phyloP scores from a whole-genome alignment of 2,797 vertebrate genomes.

The Coranthus polyacanthus region DNA sequence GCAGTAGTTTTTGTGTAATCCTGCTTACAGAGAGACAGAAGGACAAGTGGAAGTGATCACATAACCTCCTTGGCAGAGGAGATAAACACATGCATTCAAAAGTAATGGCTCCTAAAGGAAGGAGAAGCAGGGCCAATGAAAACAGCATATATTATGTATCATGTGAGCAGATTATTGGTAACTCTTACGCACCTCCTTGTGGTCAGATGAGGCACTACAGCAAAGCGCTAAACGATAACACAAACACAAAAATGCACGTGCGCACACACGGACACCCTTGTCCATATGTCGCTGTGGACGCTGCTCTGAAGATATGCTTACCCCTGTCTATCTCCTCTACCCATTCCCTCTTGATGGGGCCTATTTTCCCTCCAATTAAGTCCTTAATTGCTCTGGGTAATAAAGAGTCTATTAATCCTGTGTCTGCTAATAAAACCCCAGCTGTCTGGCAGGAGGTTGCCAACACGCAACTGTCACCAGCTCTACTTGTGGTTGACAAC shows the following conservation, averaged over 20 bases:
- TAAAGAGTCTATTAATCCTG: slow-evolving; percentile 77
- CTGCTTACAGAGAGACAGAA: too few species aligned
- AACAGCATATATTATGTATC: not conserved
- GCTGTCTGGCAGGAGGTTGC: slow-evolving; percentile 67
- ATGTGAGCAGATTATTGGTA: slow-evolving; percentile 4
- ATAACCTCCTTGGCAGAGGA: too few species aligned
- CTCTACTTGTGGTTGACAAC: slow-evolving; percentile 35
- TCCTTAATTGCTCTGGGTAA: slow-evolving; percentile 70
- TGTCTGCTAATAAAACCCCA: slow-evolving; percentile 75
- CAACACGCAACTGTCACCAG: slow-evolving; percentile 49
- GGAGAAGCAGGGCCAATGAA: not conserved
- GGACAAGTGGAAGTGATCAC: too few species aligned
- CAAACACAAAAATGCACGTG: not conserved
- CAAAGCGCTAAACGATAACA: slow-evolving; percentile 6
- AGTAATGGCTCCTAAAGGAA: slow-evolving; percentile 3
- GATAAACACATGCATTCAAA: not conserved
- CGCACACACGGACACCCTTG: not conserved
- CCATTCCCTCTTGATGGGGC: slow-evolving; percentile 35
- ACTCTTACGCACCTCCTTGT: slow-evolving; percentile 58
- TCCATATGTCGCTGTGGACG: slow-evolving; percentile 24
- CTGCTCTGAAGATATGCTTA: slow-evolving; percentile 42
- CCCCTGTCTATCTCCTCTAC: slow-evolving; percentile 38
- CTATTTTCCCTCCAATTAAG: slow-evolving; percentile 77
- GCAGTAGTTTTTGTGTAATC: too few species aligned
- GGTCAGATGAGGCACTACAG: slow-evolving; percentile 47